Evolutionary conservation across 2,797 vertebrate genomes (phyloP), one percentile per base, ranked within the genome.

Genomic region (Notolepis coatsorum): DNA sequence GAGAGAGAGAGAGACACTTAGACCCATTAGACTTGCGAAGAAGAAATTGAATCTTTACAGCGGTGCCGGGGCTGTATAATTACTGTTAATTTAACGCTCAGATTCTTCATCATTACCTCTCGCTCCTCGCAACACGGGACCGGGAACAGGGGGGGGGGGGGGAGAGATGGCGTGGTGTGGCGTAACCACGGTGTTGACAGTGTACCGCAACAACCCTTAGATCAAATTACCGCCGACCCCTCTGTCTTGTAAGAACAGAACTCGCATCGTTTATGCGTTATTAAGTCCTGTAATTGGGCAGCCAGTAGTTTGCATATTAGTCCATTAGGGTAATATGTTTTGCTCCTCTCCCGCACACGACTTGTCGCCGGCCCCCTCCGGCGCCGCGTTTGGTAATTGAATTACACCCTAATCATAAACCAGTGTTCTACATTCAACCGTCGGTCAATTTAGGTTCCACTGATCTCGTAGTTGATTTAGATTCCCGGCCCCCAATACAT

Each of bases 241-340:
- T 82, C 91, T 78, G 80, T 93, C 94, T 94, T 86, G 87, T 94
- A 95, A 94, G 95, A 96, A 95, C 95, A 93, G 93, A 95, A 93
- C 93, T 84, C 85, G 92, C 95, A 96, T 98, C 94, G 86, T 96
- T 95, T 96, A 96, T 96, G 95, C 93, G 83, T 96, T 98, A 97
- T 98, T 98, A 98, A 95, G 92, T 93, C 89, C 89, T 89, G 89
- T 98, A 98, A 98, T 98, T 98, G 96, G 96, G 94, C 84, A 92
- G 93, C 93, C 94, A 93, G 91, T 96, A 96, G 95, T 98, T 98
- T 97, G 96, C 97, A 97, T 98, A 97, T 98, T 96, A 96, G 95
- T 96, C 95, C 93, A 98, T 98, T 97, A 98, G 93, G 93, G 92
- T 97, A 98, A 98, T 98, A 95, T 96, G 95, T 96, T 97, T 95